phyloP scores from a whole-genome alignment of 1,140 invertebrate species.

The Cataglyphis hispanica region DNA sequence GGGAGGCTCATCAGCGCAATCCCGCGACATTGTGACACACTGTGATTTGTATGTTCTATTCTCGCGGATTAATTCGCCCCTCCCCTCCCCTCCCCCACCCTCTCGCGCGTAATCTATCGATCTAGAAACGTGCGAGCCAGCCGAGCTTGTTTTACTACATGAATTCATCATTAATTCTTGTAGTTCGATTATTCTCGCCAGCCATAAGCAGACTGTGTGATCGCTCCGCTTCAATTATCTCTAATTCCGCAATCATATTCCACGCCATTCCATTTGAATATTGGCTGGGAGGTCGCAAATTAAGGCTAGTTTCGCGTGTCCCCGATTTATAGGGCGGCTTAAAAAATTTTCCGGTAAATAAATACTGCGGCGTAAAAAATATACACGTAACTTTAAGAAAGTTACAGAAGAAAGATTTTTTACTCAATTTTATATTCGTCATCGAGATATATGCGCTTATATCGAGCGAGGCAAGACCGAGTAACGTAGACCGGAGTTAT shows the following conservation, averaged over 20 bases:
- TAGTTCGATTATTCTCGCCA: slow-evolving; percentile 42
- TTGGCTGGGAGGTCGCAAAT: neutral
- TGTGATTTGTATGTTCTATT: slow-evolving; percentile 46
- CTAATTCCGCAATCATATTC: slow-evolving; percentile 44
- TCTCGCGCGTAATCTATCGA: slow-evolving; percentile 42
- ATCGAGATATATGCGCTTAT: slow-evolving; percentile 38
- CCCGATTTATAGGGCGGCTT: neutral
- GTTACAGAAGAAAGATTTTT: neutral
- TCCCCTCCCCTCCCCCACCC: neutral
- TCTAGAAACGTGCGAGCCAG: slow-evolving; percentile 15
- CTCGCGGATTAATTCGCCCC: slow-evolving; percentile 7
- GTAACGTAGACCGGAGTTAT: slow-evolving; percentile 75
- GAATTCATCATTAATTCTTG: slow-evolving; percentile 60
- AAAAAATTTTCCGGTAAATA: slow-evolving; percentile 23
- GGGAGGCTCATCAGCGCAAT: slow-evolving; percentile 34
- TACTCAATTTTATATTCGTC: too few species aligned
- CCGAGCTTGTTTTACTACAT: slow-evolving; percentile 28
- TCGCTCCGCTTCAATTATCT: slow-evolving; percentile 48
- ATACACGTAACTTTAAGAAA: neutral
- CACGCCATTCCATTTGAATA: neutral
- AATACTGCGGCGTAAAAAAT: neutral
- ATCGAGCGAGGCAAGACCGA: slow-evolving; percentile 57
- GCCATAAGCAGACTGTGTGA: slow-evolving; percentile 28
- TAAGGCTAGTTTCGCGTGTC: neutral
- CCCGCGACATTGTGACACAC: slow-evolving; percentile 32